These are phyloP conservation scores for Falco columbarius DNA, from an alignment of 2,797 vertebrate species.

Conservation along the genomic window DNA sequence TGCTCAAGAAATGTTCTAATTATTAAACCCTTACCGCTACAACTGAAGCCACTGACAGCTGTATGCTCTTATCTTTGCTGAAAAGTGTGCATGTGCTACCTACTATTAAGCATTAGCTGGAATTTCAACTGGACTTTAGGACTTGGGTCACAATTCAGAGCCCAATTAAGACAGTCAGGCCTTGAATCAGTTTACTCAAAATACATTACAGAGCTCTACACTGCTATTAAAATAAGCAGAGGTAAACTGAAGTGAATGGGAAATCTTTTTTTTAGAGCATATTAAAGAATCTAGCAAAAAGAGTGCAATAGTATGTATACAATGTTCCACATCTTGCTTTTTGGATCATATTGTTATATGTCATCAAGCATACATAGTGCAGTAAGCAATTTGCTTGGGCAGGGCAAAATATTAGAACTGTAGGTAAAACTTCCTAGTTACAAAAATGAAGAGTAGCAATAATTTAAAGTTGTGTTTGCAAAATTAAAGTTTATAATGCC, in stretches of 20 bases:
- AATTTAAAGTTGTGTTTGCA: not conserved
- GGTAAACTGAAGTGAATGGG: not conserved
- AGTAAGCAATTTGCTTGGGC: not conserved
- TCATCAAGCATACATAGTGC: not conserved
- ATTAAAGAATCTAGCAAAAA: not conserved
- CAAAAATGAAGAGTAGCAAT: not conserved
- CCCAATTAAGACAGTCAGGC: not conserved
- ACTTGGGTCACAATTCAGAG: not conserved
- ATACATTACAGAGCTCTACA: not conserved
- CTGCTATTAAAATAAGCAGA: not conserved
- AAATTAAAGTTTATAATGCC: not conserved
- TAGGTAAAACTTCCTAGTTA: not conserved
- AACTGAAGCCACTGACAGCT: not conserved
- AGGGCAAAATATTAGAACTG: not conserved
- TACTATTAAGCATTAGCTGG: not conserved
- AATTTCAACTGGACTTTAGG: not conserved
- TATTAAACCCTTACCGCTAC: not conserved
- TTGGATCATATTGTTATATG: not conserved
- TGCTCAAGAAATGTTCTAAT: not conserved
- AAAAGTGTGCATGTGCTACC: not conserved
- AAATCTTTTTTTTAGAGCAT: not conserved
- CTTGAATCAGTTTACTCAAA: not conserved
- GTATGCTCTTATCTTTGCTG: not conserved
- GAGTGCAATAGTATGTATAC: not conserved
- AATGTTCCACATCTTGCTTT: not conserved